These are phyloP conservation scores for Sarcophaga subvicina DNA, from an alignment of 2,888 invertebrate genomes.

Conservation along the genomic window DNA sequence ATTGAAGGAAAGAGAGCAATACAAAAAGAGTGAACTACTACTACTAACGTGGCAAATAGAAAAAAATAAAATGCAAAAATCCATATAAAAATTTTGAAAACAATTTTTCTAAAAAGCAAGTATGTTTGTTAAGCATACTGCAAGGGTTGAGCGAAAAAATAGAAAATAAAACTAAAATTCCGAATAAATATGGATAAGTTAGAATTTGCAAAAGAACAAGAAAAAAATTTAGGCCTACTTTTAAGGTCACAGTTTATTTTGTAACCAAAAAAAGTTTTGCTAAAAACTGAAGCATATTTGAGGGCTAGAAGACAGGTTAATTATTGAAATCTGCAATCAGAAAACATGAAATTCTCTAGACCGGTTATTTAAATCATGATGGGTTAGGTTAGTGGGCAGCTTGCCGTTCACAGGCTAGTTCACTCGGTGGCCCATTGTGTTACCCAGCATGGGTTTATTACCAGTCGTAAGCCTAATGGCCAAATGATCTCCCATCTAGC, in stretches of 20 bases:
- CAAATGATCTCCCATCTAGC: no score
- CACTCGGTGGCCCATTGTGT: no score
- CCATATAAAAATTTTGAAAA: not conserved
- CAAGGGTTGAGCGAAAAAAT: not conserved
- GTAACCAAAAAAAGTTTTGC: not conserved
- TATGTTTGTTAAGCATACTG: conserved; percentile 1
- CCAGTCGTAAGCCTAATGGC: no score
- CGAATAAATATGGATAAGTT: not conserved
- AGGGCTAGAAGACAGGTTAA: no score
- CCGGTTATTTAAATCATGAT: no score
- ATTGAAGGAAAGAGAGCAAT: no score
- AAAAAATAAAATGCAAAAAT: conserved; percentile 38
- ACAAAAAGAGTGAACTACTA: conserved; percentile 1
- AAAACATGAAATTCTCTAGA: no score
- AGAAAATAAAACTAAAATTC: not conserved
- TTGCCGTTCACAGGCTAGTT: no score
- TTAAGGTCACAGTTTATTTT: not conserved
- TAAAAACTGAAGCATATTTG: not conserved
- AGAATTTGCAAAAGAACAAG: not conserved
- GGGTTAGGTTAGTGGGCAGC: no score
- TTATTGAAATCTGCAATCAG: no score
- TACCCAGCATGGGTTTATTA: no score
- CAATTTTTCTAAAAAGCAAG: conserved; percentile 21
- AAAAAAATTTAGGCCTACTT: conserved; percentile 16
- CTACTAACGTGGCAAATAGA: conserved; percentile 26